Base-by-base conservation (phyloP, 2,113 vertebrate species). In the Phylloscopus trochilus region DNA sequence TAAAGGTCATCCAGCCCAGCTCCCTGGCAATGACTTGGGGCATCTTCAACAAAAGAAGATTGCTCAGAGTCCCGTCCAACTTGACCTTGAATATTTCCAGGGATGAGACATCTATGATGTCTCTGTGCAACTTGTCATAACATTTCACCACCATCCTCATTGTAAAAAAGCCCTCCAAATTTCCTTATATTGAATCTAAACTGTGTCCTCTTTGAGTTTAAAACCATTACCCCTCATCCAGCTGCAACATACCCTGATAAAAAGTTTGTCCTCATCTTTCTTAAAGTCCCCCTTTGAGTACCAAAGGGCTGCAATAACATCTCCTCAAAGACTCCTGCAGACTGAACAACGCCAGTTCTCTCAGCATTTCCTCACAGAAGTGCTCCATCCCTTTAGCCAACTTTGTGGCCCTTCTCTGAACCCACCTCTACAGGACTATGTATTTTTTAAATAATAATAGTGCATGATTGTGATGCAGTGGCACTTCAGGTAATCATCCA, bases 381-480 rank as follows among this genome's bases (percentile, higher is more conserved):
- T 41, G 13, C 3, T 47, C 24, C 41, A 43, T 49, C 7, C 20
- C 13, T 88, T 17, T 15, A 49, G 26, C 4, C 78, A 76, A 22
- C 11, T 69, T 35, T 23, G 14, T 31, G 13, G 6, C 11, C 6
- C n/a, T 83, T 26, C n/a, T 76, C 39, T 12, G 6, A 74, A 55
- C 7, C 4, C 22, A 31, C 7, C 30, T 21, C 0, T 0, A 22
- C 7, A 26, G 17, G 11, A 22, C 6, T 28, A 30, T 4, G 8
- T 7, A 28, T 30, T 75, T 75, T 58, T 35, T 18, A 3, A 47
- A 21, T 47, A 83, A 47, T 27, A 60, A 41, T 41, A 13, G 24
- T 53, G 5, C 9, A 28, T n/a, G 44, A 68, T 6, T 67, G n/a
- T 21, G 28, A 49, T 23, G 30, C 16, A 53, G 27, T 60, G 22